Percentiles rank a stretch among this genome's conserved stretches.
phyloP scores from a whole-genome alignment of 2,888 invertebrate genomes.

The Dicyrtoma fusca region DNA sequence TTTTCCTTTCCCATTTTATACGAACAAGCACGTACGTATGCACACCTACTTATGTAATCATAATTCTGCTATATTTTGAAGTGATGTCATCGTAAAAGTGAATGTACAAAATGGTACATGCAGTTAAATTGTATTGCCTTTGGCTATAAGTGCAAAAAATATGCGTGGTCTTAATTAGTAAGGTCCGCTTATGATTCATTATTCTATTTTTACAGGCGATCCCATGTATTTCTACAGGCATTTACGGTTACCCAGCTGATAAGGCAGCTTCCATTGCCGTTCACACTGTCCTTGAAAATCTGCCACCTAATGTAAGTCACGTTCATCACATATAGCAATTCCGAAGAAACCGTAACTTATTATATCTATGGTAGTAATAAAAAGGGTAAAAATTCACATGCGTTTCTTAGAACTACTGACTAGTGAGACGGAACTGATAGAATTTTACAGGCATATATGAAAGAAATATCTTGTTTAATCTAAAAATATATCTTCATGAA shows the following conservation, averaged over 20 bases:
- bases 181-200: constrained; percentile 2
- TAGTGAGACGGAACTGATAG: neutral
- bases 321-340: too few relatives aligned
- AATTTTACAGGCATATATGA: too few relatives aligned
- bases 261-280: constrained; percentile 25
- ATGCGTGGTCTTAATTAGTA: neutral
- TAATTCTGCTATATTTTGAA: too few relatives aligned
- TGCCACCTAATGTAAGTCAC: constrained; percentile 29
- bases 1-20: neutral
- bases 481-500: too few relatives aligned
- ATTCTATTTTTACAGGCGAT: constrained; percentile 65
- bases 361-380: too few relatives aligned
- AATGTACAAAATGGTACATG: neutral
- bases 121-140: neutral
- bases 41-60: too few relatives aligned
- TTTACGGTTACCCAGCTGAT: constrained; percentile 66
- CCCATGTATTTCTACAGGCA: constrained; percentile 90
- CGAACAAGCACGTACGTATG: too few relatives aligned
- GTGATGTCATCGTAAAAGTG: neutral
- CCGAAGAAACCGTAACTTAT: neutral
- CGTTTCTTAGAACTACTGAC: neutral
- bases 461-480: too few relatives aligned
- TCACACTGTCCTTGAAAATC: constrained; percentile 28
- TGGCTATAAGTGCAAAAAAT: neutral
- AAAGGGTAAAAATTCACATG: neutral